phyloP scores from a whole-genome alignment of 1,140 invertebrate genomes.

The Kradibia gibbosae region DNA sequence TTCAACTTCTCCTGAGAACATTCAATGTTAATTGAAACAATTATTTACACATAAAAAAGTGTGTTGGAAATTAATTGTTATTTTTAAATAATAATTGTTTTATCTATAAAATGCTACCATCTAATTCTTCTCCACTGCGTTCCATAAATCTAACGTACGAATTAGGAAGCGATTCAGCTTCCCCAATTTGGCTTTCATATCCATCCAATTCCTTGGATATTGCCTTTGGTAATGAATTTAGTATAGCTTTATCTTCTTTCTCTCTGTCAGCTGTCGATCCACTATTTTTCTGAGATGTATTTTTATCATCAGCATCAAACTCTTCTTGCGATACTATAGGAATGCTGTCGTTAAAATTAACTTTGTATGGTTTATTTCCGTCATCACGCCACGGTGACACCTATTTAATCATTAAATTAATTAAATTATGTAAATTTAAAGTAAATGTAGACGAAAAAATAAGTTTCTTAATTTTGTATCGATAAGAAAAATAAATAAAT shows the following conservation, averaged over 20 bases:
- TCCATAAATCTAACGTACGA: slow-evolving; percentile 94
- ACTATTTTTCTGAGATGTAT: slow-evolving; percentile 54
- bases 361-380: slow-evolving; percentile 62
- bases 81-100: too few species aligned
- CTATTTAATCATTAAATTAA: too few species aligned
- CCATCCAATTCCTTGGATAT: slow-evolving; percentile 84
- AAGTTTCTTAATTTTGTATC: too few species aligned
- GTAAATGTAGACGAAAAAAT: too few species aligned
- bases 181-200: slow-evolving; percentile 80
- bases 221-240: slow-evolving; percentile 82
- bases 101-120: too few species aligned
- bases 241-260: slow-evolving; percentile 67
- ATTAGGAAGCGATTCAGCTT: slow-evolving; percentile 85
- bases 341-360: slow-evolving; percentile 64
- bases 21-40: slow-evolving; percentile 36
- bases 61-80: too few species aligned
- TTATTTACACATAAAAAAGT: too few species aligned
- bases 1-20: slow-evolving; percentile 82
- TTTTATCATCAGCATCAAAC: slow-evolving; percentile 62
- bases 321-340: slow-evolving; percentile 63
- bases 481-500: too few species aligned
- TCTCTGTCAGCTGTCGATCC: slow-evolving; percentile 59
- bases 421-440: too few species aligned
- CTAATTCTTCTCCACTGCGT: slow-evolving; percentile 93
- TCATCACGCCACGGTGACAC: slow-evolving; percentile 67